phyloP scores from a whole-genome alignment of 2,113 vertebrate genomes.

The Corythornis cristatus region DNA sequence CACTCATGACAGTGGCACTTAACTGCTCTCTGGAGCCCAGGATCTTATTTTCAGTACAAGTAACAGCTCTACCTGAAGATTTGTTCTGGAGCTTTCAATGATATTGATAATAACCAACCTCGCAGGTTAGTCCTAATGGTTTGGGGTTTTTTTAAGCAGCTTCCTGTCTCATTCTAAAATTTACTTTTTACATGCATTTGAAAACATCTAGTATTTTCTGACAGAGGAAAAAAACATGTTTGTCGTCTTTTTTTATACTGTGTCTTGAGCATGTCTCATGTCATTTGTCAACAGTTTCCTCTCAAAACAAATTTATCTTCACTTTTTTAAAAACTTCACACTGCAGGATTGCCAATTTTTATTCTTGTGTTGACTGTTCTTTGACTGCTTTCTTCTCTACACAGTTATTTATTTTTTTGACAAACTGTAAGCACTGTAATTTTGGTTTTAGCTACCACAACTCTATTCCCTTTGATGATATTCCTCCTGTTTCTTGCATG shows the following conservation, averaged over 20 bases:
- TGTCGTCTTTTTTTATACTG: rapidly evolving
- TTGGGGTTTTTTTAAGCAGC: not conserved
- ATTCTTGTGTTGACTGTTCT: not conserved
- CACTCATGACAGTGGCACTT: not conserved
- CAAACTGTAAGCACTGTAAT: not conserved
- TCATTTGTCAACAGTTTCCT: not conserved
- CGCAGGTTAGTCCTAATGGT: not conserved
- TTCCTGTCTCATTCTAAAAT: not conserved
- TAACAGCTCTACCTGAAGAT: not conserved
- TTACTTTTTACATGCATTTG: not conserved
- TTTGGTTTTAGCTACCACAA: not conserved
- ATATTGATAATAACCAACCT: not conserved
- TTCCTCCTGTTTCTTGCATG: not conserved
- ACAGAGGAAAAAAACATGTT: not conserved
- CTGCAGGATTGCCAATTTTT: not conserved
- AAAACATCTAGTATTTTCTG: not conserved
- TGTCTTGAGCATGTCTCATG: not conserved
- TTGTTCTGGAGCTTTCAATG: not conserved
- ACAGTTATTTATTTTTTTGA: not conserved
- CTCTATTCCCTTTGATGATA: not conserved
- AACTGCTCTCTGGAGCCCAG: not conserved
- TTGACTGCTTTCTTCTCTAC: not conserved
- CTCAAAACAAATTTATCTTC: not conserved
- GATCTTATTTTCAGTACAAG: not conserved
- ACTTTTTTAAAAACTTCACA: not conserved